These are phyloP conservation scores for Isotomurus palustris DNA, from an alignment of 2,888 invertebrate species.

Conservation along the genomic window DNA sequence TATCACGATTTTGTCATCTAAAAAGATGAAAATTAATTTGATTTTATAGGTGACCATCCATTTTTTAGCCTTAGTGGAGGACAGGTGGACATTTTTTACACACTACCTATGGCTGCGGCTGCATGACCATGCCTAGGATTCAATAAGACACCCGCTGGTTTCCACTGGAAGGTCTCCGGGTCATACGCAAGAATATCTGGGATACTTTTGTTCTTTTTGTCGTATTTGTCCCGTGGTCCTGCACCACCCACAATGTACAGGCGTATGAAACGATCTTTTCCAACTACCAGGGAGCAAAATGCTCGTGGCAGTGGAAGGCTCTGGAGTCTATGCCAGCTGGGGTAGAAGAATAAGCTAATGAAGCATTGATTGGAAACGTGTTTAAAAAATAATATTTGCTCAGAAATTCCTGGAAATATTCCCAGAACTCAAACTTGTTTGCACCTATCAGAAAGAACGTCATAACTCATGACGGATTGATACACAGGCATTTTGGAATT, in stretches of 20 bases:
- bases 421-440: no score
- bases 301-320: constrained; percentile 48
- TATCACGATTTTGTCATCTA: constrained; percentile 57
- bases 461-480: constrained; percentile 19
- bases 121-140: constrained; percentile 64
- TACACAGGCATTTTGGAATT: constrained; percentile 55
- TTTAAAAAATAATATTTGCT: neutral
- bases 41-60: neutral
- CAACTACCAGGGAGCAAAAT: constrained; percentile 48
- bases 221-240: constrained; percentile 51
- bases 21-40: constrained; percentile 8
- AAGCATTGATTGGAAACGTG: neutral
- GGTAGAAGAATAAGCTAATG: neutral
- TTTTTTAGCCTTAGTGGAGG: neutral
- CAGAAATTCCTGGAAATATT: no score
- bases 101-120: constrained; percentile 60
- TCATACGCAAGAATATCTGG: constrained; percentile 51
- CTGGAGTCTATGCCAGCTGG: constrained; percentile 20
- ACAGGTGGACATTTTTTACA: neutral
- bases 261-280: constrained; percentile 53
- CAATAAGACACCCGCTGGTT: constrained; percentile 58
- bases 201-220: constrained; percentile 50
- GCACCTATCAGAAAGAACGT: constrained; percentile 15
- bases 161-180: constrained; percentile 60
- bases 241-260: constrained; percentile 66